Percentiles rank a stretch among this genome's conserved stretches.
phyloP scores from a whole-genome alignment of 1,140 invertebrate species.

The Drosophila auraria region DNA sequence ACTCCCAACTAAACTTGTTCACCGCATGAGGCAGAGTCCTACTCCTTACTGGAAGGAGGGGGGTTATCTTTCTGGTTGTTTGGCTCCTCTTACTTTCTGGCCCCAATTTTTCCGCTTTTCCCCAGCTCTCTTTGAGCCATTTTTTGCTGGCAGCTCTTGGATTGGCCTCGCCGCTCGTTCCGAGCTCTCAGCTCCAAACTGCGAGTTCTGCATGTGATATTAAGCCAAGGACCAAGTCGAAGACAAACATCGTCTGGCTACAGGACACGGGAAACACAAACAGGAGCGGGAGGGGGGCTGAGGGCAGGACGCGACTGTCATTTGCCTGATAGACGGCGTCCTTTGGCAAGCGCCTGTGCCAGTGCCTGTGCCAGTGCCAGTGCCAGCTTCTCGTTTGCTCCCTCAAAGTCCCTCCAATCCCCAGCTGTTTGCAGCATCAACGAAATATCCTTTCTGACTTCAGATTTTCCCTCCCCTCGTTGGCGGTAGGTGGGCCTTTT shows the following conservation, averaged over 20 bases:
- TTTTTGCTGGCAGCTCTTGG: constrained; percentile 48
- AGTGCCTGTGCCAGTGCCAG: not conserved
- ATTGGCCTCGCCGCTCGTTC: constrained; percentile 38
- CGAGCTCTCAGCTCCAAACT: constrained; percentile 42
- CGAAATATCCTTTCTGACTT: constrained; percentile 64
- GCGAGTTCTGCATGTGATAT: constrained; percentile 63
- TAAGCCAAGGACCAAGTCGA: constrained; percentile 49
- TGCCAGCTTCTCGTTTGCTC: not conserved
- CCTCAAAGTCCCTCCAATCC: constrained; percentile 7
- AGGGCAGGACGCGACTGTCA: constrained; percentile 71
- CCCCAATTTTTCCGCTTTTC: constrained; percentile 1
- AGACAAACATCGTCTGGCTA: constrained; percentile 54
- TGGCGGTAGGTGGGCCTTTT: constrained; percentile 25
- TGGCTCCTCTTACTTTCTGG: not conserved
- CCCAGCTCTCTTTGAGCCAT: constrained; percentile 28
- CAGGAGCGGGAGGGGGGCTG: constrained; percentile 1
- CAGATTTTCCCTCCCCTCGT: too few relatives aligned
- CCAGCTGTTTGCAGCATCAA: constrained; percentile 38
- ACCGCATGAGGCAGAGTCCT: not conserved
- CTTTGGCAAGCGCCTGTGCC: constrained; percentile 35
- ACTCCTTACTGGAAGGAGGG: not conserved
- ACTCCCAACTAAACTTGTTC: not conserved
- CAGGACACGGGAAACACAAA: constrained; percentile 39
- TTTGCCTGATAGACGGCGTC: constrained; percentile 73
- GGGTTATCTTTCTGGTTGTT: not conserved